These are phyloP conservation scores for Alligator mississippiensis DNA, from an alignment of 2,113 vertebrate species.

Conservation along the genomic window DNA sequence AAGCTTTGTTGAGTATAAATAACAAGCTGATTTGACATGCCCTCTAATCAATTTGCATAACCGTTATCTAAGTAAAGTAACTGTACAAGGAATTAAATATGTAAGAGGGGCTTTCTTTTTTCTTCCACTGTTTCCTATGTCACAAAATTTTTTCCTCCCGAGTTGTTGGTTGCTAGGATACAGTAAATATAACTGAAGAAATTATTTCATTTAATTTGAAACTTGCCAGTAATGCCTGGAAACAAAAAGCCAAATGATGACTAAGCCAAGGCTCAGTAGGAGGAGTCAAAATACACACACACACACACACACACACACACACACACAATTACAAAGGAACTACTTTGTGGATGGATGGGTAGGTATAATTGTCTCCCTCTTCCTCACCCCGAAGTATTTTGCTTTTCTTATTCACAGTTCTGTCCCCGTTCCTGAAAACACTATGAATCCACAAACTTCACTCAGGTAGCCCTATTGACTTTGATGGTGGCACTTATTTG, in stretches of 20 bases:
- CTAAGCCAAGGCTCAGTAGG: neutral
- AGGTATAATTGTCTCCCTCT: neutral
- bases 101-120: neutral
- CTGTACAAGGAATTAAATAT: neutral
- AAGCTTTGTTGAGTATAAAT: constrained; percentile 64
- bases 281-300: neutral
- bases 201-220: constrained; percentile 17
- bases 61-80: constrained; percentile 7
- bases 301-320: too few relatives aligned
- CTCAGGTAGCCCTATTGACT: rapidly evolving
- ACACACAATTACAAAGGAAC: neutral
- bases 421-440: neutral
- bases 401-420: neutral
- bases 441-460: neutral
- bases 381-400: neutral
- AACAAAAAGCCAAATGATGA: neutral
- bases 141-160: constrained; percentile 22
- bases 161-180: constrained; percentile 39
- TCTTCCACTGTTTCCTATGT: neutral
- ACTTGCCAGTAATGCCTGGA: neutral
- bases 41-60: constrained; percentile 54
- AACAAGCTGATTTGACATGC: constrained; percentile 23
- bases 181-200: constrained; percentile 40
- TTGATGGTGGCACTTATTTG: neutral
- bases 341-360: neutral